These are phyloP conservation scores for Myrmecobius fasciatus DNA, from an alignment of 2,113 vertebrate genomes.

Conservation along the genomic window DNA sequence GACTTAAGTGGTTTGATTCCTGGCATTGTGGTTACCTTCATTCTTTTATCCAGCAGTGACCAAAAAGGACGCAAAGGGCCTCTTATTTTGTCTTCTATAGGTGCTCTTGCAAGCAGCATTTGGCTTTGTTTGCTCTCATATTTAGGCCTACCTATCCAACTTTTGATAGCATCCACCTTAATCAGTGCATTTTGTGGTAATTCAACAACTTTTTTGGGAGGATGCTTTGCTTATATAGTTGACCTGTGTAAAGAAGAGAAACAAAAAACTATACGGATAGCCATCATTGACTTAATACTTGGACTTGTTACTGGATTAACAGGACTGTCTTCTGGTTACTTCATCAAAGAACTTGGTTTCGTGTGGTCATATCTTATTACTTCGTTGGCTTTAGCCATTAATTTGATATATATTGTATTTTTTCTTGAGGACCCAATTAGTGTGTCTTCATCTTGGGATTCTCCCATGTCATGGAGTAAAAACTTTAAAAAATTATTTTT, in stretches of 20 bases:
- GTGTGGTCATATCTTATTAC: constrained; percentile 90
- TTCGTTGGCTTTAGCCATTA: constrained; percentile 81
- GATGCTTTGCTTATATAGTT: constrained; percentile 93
- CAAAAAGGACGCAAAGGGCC: constrained; percentile 91
- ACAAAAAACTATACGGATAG: constrained; percentile 92
- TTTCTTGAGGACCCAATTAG: constrained; percentile 88
- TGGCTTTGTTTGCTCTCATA: constrained; percentile 86
- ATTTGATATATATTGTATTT: constrained; percentile 90
- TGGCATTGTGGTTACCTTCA: constrained; percentile 90
- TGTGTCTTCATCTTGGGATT: constrained; percentile 65
- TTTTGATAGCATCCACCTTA: constrained; percentile 87
- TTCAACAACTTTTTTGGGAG: constrained; percentile 90
- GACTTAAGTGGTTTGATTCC: constrained; percentile 89
- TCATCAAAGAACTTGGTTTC: constrained; percentile 90
- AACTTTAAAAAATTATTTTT: constrained; percentile 82
- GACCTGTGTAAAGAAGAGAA: constrained; percentile 88
- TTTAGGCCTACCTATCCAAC: constrained; percentile 88
- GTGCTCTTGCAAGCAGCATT: constrained; percentile 83
- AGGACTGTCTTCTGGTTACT: constrained; percentile 91
- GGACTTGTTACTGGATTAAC: constrained; percentile 91
- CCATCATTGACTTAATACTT: constrained; percentile 91
- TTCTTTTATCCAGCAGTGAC: constrained; percentile 93
- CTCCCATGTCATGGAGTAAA: constrained; percentile 75
- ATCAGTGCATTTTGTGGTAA: constrained; percentile 91
- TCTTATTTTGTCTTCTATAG: constrained; percentile 89